Base-by-base conservation (phyloP, 2,888 invertebrate genomes). In the Caenorhabditis panamensis region DNA sequence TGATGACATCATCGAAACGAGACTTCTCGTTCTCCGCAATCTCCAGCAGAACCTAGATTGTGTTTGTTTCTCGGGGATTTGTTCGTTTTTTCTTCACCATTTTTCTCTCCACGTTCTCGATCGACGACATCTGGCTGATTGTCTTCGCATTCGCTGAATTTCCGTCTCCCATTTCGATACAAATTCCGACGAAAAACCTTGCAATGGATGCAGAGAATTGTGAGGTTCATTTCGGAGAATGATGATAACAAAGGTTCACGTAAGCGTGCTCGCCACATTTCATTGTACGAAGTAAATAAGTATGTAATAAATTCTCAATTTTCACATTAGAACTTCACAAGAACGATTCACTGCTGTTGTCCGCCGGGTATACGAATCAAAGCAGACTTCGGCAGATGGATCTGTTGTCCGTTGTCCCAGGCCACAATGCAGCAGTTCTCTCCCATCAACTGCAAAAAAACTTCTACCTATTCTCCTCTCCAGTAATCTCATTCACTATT, bases 331-430 rank as follows among this genome's bases (percentile, higher is more conserved):
- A 31, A 31, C 13, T 16, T 16, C 16, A 41, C 41, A 16, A 41
- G 3, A 2, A 41, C 13, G 41, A 9, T 13, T 59, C 58, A 54
- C 47, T 73, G 72, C 36, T 73, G 72, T 24, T 64, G 73, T 56
- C 62, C 62, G 36, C 79, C 79, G 24, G 79, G 79, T 44, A 79
- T 53, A 22, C 68, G 51, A 47, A 58, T 68, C 36, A 87, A 71
- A 8, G 87, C 85, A 20, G 84, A 84, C 41, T 68, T 84, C 11
- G 89, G 89, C 31, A 89, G 73, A 81, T 89, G 89, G 31, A 87
- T 87, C 31, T 82, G 81, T 64, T 85, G 85, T 6, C 84, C 87
- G 58, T 89, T 89, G 67, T 86, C 85, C 87, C 88, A 89, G 9
- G 84, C 69, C 13, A 88, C 87, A 24, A 86, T 82, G 69, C 86